Conservation (phyloP, 2,113 vertebrate species). For the Microcebus murinus region DNA sequence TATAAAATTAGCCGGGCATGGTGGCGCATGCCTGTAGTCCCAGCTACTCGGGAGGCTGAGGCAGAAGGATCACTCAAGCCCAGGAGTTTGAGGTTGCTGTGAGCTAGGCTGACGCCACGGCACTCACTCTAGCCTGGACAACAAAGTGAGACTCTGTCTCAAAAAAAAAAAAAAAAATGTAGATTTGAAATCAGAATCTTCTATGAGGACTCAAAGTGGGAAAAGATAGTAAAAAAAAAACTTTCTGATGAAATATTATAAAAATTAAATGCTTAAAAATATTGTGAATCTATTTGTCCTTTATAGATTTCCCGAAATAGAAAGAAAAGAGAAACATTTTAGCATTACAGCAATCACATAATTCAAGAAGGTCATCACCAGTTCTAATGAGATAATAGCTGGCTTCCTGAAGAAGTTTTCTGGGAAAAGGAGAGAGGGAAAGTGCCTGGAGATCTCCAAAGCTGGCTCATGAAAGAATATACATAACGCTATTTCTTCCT, state of each 20-base stretch:
- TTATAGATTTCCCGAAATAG: not conserved
- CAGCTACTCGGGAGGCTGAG: too few species aligned
- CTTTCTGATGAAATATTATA: not conserved
- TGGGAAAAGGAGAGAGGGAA: not conserved
- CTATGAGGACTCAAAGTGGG: not conserved
- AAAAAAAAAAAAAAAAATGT: too few species aligned
- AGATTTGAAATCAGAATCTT: conserved; percentile 11
- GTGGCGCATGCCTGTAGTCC: too few species aligned
- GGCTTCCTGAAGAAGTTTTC: not conserved
- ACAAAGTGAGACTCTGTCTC: too few species aligned
- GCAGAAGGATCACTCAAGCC: too few species aligned
- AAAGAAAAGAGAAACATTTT: not conserved
- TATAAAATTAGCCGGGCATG: too few species aligned
- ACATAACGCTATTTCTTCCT: not conserved
- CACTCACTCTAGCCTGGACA: too few species aligned
- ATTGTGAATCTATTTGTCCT: not conserved
- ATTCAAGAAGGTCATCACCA: not conserved
- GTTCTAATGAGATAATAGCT: not conserved
- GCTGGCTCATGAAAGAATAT: not conserved
- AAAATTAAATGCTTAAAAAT: not conserved
- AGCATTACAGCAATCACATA: not conserved
- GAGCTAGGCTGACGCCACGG: too few species aligned
- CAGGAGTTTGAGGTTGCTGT: too few species aligned
- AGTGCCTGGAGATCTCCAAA: not conserved
- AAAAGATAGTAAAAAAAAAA: not conserved